Percentiles rank a stretch among this genome's conserved stretches.
These are phyloP conservation scores for Cisticola juncidis DNA, from an alignment of 2,113 vertebrate genomes.

Conservation along the genomic window DNA sequence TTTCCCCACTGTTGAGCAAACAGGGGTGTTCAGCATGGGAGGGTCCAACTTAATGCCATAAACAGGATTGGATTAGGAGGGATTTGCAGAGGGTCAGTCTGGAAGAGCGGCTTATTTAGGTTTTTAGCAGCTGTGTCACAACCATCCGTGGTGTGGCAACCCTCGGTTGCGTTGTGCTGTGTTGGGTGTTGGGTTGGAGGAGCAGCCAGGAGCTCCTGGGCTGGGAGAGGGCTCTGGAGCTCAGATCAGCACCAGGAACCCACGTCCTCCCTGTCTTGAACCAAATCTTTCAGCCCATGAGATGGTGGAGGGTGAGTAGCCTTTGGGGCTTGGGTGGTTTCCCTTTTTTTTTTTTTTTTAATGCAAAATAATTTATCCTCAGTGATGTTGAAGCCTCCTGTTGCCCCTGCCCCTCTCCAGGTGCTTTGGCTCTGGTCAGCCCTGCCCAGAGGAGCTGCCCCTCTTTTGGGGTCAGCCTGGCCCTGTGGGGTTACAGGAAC, in stretches of 20 bases:
- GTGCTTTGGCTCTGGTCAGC: neutral
- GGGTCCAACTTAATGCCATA: neutral
- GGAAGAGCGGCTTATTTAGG: neutral
- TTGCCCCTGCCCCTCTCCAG: accelerated
- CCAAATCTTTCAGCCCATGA: neutral
- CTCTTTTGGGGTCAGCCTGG: neutral
- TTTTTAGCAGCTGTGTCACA: neutral
- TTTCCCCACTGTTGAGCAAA: neutral
- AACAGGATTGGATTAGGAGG: conserved; percentile 41
- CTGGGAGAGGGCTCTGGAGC: neutral
- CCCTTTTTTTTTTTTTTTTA: accelerated
- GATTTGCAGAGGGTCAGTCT: conserved; percentile 28
- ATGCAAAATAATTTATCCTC: no score
- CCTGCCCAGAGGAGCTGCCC: neutral
- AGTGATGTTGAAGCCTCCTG: accelerated
- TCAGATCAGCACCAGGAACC: neutral
- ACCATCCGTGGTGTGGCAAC: neutral
- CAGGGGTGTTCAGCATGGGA: neutral
- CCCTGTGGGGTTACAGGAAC: accelerated
- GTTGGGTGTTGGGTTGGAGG: neutral
- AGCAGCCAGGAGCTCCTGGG: neutral
- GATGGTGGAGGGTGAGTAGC: neutral
- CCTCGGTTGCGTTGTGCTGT: accelerated
- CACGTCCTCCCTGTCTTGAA: accelerated
- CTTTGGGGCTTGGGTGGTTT: neutral